Conservation (phyloP, 2,797 vertebrate genomes). For the Merluccius polli region DNA sequence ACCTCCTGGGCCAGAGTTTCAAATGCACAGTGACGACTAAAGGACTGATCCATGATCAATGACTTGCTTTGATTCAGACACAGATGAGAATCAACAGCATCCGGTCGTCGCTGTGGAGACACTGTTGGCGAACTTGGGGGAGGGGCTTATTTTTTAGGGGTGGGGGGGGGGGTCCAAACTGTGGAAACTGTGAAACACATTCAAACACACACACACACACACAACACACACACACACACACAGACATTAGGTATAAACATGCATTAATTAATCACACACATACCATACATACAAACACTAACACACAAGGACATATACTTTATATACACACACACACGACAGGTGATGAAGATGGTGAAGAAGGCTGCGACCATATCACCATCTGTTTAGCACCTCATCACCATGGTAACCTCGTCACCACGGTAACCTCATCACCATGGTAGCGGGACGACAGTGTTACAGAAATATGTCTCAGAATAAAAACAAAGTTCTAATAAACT, state of each 20-base stretch:
- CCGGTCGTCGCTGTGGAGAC: neutral
- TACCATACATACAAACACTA: neutral
- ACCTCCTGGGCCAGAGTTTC: conserved; percentile 50
- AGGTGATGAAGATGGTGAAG: conserved; percentile 3
- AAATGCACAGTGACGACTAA: neutral
- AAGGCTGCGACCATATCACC: neutral
- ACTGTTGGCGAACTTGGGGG: neutral
- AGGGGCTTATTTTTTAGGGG: conserved; percentile 1
- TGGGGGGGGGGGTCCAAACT: neutral
- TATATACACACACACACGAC: neutral
- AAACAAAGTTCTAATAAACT: neutral
- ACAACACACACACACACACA: neutral
- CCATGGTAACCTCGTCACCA: neutral
- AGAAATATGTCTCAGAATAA: neutral
- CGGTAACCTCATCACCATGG: neutral
- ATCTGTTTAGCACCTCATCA: neutral
- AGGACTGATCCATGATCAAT: neutral
- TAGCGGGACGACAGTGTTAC: neutral
- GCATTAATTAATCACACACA: neutral
- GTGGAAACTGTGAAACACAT: conserved; percentile 1
- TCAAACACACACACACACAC: neutral
- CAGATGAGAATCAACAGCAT: neutral
- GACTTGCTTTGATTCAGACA: neutral
- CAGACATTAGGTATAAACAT: neutral
- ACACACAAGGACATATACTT: neutral